These are phyloP conservation scores for Megaceryle alcyon DNA, from an alignment of 2,797 vertebrate genomes.

Conservation along the genomic window DNA sequence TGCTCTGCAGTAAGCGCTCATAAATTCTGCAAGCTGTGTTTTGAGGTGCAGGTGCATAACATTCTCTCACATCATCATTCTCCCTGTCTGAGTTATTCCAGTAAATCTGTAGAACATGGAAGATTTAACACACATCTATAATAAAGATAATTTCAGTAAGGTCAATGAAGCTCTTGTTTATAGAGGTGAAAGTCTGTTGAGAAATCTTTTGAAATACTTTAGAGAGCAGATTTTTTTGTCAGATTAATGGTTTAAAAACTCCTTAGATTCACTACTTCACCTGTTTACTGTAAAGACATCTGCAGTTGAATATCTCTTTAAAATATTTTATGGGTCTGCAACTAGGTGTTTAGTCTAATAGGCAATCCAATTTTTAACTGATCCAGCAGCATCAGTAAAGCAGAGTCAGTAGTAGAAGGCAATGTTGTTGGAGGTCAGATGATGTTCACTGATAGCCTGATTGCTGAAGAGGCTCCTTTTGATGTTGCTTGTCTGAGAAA, in stretches of 20 bases:
- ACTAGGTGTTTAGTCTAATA: neutral
- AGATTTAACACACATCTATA: neutral
- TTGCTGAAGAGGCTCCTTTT: neutral
- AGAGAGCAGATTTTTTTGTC: neutral
- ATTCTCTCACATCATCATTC: neutral
- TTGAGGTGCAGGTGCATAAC: neutral
- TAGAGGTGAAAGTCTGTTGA: neutral
- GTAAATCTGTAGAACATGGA: neutral
- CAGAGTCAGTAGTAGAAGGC: neutral
- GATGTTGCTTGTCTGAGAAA: neutral
- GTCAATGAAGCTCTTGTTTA: neutral
- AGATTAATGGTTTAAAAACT: neutral
- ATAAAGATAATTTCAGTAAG: neutral
- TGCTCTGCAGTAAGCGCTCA: neutral
- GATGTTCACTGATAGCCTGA: neutral
- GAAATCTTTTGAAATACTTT: neutral
- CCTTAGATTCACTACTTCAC: neutral
- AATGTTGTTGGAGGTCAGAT: neutral
- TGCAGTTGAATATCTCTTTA: neutral
- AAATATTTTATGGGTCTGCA: neutral
- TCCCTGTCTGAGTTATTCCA: neutral
- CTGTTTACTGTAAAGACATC: neutral
- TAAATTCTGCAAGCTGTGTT: neutral
- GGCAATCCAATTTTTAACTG: neutral
- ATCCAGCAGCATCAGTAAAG: neutral